Evolutionary conservation across 2,888 invertebrate species (phyloP).

Genomic region (Zele albiditarsus): DNA sequence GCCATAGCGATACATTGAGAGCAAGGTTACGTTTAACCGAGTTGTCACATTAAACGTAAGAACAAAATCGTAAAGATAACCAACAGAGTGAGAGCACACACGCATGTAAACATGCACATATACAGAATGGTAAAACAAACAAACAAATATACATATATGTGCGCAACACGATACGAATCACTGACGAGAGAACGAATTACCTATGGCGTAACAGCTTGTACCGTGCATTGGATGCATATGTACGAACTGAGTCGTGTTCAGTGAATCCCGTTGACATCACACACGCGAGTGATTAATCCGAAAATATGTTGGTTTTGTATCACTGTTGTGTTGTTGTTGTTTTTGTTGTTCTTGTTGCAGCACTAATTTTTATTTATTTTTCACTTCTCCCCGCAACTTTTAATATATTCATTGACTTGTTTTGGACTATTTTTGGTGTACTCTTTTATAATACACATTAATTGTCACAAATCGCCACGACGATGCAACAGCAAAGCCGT

Average conservation of each 20-base stretch:
- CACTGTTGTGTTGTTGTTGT: not conserved
- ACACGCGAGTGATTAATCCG: constrained; percentile 48
- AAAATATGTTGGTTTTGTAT: constrained; percentile 15
- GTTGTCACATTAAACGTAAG: constrained; percentile 27
- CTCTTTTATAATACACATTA: not conserved
- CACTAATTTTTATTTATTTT: constrained; percentile 16
- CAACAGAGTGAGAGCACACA: not conserved
- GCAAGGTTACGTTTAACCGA: constrained; percentile 39
- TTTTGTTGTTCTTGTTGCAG: too few species aligned
- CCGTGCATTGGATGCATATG: constrained; percentile 64
- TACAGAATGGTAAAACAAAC: constrained; percentile 1
- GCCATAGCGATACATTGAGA: constrained; percentile 12
- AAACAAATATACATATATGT: constrained; percentile 11
- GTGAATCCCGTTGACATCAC: constrained; percentile 66
- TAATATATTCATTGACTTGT: not conserved
- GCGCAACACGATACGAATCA: constrained; percentile 33
- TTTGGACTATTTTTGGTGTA: not conserved
- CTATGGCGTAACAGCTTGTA: constrained; percentile 62
- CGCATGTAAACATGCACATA: not conserved
- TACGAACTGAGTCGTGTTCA: constrained; percentile 60
- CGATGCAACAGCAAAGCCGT: not conserved
- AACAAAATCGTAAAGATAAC: constrained; percentile 20
- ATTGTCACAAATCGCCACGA: not conserved
- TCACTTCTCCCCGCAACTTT: not conserved
- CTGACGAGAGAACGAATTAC: constrained; percentile 54